These are phyloP conservation scores for Phocides pigmalion DNA, from an alignment of 1,140 invertebrate species.

Conservation along the genomic window DNA sequence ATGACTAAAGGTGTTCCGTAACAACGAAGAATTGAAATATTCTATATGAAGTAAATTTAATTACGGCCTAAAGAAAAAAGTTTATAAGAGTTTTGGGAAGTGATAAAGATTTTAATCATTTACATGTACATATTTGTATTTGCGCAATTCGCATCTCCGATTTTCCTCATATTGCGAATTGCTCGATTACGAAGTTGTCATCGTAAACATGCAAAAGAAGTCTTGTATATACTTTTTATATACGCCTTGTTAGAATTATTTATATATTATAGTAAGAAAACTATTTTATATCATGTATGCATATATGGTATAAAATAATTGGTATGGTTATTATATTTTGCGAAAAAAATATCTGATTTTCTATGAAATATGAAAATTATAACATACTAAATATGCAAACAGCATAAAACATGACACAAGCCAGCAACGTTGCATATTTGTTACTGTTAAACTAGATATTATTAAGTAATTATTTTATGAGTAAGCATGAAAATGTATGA, in stretches of 20 bases:
- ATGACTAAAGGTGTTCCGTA: not conserved
- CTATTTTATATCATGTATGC: not conserved
- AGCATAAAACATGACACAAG: not conserved
- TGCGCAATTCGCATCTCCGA: not conserved
- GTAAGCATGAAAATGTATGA: too few species aligned
- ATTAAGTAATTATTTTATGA: too few species aligned
- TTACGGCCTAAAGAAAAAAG: too few species aligned
- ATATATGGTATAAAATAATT: too few species aligned
- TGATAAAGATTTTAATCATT: not conserved
- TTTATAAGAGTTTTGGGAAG: too few species aligned
- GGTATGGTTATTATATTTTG: not conserved
- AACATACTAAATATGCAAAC: not conserved
- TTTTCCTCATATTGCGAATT: not conserved
- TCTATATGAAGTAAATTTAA: not conserved
- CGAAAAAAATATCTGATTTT: not conserved
- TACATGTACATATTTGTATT: not conserved
- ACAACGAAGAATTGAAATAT: not conserved
- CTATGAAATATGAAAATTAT: not conserved
- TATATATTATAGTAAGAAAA: slow-evolving; percentile 6
- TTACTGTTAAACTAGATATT: not conserved
- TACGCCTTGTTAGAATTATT: not conserved
- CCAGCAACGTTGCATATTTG: not conserved
- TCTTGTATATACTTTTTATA: not conserved
- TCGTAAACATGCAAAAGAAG: slow-evolving; percentile 1
- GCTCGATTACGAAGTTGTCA: not conserved